These are phyloP conservation scores for Botia almorhae DNA, from an alignment of 2,797 vertebrate genomes.

Conservation along the genomic window DNA sequence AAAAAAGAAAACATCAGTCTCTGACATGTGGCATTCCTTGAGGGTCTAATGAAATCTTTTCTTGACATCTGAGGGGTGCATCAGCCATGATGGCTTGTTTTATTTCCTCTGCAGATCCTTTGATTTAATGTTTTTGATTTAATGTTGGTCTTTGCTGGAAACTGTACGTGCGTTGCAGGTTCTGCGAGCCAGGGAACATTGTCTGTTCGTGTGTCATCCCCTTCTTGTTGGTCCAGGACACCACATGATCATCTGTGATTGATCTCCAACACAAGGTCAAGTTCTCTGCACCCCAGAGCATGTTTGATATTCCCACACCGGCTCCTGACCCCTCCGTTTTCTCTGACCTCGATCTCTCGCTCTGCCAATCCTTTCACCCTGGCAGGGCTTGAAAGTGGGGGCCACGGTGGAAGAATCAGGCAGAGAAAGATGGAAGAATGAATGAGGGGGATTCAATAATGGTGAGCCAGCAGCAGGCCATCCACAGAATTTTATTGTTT, in stretches of 20 bases:
- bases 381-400: slow-evolving; percentile 78
- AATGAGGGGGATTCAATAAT: slow-evolving; percentile 78
- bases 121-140: slow-evolving; percentile 53
- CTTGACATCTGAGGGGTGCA: slow-evolving; percentile 52
- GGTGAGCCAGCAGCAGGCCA: slow-evolving; percentile 74
- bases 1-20: slow-evolving; percentile 7
- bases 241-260: slow-evolving; percentile 21
- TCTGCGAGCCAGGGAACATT: slow-evolving; percentile 36
- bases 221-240: slow-evolving; percentile 58
- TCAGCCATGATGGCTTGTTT: slow-evolving; percentile 45
- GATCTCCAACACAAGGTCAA: background rate
- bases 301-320: slow-evolving; percentile 63
- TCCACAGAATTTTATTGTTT: slow-evolving; percentile 75
- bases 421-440: slow-evolving; percentile 64
- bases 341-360: slow-evolving; percentile 41
- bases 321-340: slow-evolving; percentile 42
- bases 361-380: slow-evolving; percentile 66
- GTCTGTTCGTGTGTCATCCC: slow-evolving; percentile 44
- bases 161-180: slow-evolving; percentile 61
- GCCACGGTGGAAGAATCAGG: slow-evolving; percentile 52
- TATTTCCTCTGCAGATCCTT: slow-evolving; percentile 51
- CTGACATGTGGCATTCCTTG: slow-evolving; percentile 19
- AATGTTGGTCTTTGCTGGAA: slow-evolving; percentile 38
- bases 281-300: slow-evolving; percentile 15
- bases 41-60: slow-evolving; percentile 27